Conservation (phyloP, 2,797 vertebrate genomes). For the Tympanoctomys barrerae region DNA sequence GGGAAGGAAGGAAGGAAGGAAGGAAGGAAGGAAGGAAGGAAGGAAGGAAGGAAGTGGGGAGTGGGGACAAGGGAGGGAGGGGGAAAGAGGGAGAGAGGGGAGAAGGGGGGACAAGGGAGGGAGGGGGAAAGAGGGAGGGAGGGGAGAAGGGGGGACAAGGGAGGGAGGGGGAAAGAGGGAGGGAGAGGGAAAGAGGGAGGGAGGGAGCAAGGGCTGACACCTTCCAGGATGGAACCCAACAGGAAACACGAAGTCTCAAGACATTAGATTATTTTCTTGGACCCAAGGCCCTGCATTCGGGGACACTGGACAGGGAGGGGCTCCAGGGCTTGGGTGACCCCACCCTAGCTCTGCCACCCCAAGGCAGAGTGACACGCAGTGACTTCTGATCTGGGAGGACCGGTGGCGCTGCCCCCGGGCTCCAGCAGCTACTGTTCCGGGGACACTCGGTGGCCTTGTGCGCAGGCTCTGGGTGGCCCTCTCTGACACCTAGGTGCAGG, state of each 20-base stretch:
- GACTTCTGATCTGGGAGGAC: not conserved
- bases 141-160: too few species aligned
- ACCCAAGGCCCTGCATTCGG: too few species aligned
- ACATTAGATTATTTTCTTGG: too few species aligned
- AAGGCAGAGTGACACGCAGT: not conserved
- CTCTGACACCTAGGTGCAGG: not conserved
- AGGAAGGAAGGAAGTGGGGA: not conserved
- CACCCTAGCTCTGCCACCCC: not conserved
- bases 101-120: not conserved
- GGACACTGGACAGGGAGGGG: not conserved
- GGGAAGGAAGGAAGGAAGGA: too few species aligned
- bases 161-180: not conserved
- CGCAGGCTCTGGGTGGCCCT: not conserved
- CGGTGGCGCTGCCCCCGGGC: not conserved
- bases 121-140: not conserved
- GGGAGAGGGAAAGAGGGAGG: not conserved
- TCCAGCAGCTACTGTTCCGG: too few species aligned
- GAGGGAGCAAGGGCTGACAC: not conserved
- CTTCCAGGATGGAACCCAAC: not conserved
- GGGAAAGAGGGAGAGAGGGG: too few species aligned
- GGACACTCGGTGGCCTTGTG: not conserved
- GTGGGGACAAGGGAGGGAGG: not conserved
- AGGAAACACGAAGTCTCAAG: not conserved
- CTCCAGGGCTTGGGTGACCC: rapidly evolving
- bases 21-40: too few species aligned